Evolutionary conservation across 2,888 invertebrate genomes (phyloP), one percentile per base, ranked within the genome.

Genomic region (Heliconius erato): DNA sequence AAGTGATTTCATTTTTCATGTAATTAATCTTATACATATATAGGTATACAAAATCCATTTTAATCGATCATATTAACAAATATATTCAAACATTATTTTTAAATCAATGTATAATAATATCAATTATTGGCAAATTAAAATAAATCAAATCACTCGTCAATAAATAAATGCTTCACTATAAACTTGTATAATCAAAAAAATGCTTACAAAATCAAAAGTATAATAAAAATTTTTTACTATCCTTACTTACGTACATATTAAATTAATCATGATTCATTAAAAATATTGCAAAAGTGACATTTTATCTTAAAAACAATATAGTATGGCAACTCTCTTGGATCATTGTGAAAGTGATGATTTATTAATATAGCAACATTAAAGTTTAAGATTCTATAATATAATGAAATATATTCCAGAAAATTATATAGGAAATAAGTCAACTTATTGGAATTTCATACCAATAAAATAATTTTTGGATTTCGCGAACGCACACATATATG

Each of bases 81-180:
- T 54, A 54, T 6, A 54, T 54, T 32, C 32, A 32, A 32, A 32
- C 2, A 32, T 49, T 16, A 49, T 5, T 40, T 40, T 11, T 40
- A 40, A 40, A 40, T 40, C 11, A 9, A 40, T 40, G 9, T 11
- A 11, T 40, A 59, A n/a, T 7, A 59, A 59, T 59, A 5, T n/a
- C 7, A n/a, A 59, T 59, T 59, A 59, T 59, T 59, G 2, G 19
- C 65, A 26, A 59, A 59, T 3, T 59, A 59, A 19, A 59, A 23
- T 59, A n/a, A 35, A 59, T 28, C 28, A n/a, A 76, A 59, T n/a
- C 12, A 74, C 23, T 35, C 3, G 35, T 76, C 76, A 63, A 40
- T 63, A 63, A 63, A 76, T 76, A 76, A 76, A 76, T 76, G 76
- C 63, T 16, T n/a, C 19, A 69, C 7, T 44, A 3, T 44, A 72